These are phyloP conservation scores for Lichenostomus cassidix DNA, from an alignment of 2,113 vertebrate genomes.

Conservation along the genomic window DNA sequence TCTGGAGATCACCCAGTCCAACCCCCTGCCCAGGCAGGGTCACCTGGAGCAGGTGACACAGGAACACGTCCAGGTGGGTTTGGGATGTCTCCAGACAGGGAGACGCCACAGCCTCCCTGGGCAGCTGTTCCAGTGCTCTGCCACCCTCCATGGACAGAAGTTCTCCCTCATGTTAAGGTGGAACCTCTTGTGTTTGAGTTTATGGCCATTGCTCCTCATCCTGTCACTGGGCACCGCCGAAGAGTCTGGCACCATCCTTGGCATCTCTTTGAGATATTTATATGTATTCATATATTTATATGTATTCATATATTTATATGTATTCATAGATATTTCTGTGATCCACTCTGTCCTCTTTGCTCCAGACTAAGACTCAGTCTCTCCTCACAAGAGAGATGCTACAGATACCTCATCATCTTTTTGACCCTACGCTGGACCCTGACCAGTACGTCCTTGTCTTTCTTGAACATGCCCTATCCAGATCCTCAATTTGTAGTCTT, in stretches of 20 bases:
- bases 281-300: neutral
- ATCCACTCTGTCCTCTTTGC: neutral
- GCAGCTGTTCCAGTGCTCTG: neutral
- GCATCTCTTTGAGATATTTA: neutral
- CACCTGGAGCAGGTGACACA: neutral
- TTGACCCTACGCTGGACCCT: fast-evolving
- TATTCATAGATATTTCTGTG: neutral
- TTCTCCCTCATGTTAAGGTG: neutral
- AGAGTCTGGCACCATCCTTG: neutral
- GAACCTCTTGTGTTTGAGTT: neutral
- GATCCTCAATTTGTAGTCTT: neutral
- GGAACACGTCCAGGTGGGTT: fast-evolving
- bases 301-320: neutral
- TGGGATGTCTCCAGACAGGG: neutral
- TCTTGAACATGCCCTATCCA: fast-evolving
- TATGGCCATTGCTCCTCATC: neutral
- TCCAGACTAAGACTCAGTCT: neutral
- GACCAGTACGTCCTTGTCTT: neutral
- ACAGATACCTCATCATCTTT: neutral
- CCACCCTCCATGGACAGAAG: neutral
- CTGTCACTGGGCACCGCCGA: neutral
- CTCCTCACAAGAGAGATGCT: neutral
- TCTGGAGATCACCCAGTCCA: neutral
- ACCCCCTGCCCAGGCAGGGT: neutral
- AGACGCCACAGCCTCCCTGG: neutral